Evolutionary conservation across 1,140 invertebrate genomes (phyloP), one percentile per base, ranked within the genome.

Genomic region (Heterodera schachtii): DNA sequence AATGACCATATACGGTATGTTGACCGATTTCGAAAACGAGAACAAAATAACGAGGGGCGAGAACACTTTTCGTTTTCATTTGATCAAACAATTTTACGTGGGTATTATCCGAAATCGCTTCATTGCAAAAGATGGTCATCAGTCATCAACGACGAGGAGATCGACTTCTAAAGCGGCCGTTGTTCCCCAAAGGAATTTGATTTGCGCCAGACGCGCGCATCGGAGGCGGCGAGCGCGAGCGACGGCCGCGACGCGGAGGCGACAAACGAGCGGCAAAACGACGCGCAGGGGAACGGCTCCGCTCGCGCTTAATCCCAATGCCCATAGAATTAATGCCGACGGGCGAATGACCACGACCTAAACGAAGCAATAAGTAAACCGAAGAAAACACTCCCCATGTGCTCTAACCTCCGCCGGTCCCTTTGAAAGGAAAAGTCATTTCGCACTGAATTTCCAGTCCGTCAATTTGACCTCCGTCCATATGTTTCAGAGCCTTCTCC

Each of bases 401-500:
- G 13, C n/a, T 19, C 69, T 19, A 19, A 64, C 57, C 57, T 64
- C 57, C 57, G 19, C 57, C 16, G 16, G 57, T 64, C 13, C 57
- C 57, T 3, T 64, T 64, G 19, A 64, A 82, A 31, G 81, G 81
- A 9, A 82, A 70, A 43, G 81, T 82, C 64, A 90, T 71, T 46
- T 88, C 87, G 19, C 89, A 89, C 3, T 82, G 64, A 9, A 87
- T 78, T 64, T 78, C 75, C 44, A 82, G 70, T 21, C 86, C 89
- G 80, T 89, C 87, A 46, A 87, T 84, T 86, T 88, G 92, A 93
- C 95, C 97, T 90, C 97, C 97, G 92, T 99, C 96, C 97, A 98
- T 98, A 87, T 98, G 95, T 91, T 98, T 98, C 93, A 98, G 95
- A 0, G 97, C 97, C 91, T 96, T 96, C 91, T 98, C 96, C 52